Conservation (phyloP, 2,888 invertebrate genomes). For the Eupithecia vulgata region DNA sequence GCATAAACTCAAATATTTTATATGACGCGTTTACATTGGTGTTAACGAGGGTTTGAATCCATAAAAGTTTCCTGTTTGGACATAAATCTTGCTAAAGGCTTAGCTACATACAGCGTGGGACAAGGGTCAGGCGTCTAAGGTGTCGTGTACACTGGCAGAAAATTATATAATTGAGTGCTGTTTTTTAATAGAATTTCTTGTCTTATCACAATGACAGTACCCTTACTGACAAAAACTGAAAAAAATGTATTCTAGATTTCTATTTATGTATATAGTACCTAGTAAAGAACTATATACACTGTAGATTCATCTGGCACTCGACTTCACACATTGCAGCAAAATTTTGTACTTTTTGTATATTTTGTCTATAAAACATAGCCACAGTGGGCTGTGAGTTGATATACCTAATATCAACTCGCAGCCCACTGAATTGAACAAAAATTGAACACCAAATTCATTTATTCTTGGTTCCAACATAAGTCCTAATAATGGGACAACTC, state of each 20-base stretch:
- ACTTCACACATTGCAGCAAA: no score
- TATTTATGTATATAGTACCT: no score
- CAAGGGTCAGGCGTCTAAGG: background rate
- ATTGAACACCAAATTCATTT: background rate
- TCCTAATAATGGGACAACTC: slow-evolving; percentile 56
- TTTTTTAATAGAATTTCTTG: no score
- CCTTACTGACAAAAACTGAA: no score
- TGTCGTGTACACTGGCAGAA: background rate
- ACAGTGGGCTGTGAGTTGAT: no score
- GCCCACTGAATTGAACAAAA: background rate
- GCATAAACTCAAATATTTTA: slow-evolving; percentile 68
- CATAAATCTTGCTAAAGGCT: slow-evolving; percentile 69
- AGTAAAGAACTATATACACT: no score
- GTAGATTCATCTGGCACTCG: no score
- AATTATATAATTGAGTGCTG: background rate
- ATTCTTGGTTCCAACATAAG: background rate
- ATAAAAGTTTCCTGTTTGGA: slow-evolving; percentile 75
- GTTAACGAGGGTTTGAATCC: slow-evolving; percentile 77
- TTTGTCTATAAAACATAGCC: no score
- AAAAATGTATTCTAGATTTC: no score
- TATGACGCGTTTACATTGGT: slow-evolving; percentile 73
- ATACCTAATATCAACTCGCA: background rate
- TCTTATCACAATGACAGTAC: no score
- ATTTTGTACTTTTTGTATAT: no score
- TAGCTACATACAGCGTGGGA: slow-evolving; percentile 19